phyloP scores from a whole-genome alignment of 1,140 invertebrate genomes.

The Venustaconcha ellipsiformis region DNA sequence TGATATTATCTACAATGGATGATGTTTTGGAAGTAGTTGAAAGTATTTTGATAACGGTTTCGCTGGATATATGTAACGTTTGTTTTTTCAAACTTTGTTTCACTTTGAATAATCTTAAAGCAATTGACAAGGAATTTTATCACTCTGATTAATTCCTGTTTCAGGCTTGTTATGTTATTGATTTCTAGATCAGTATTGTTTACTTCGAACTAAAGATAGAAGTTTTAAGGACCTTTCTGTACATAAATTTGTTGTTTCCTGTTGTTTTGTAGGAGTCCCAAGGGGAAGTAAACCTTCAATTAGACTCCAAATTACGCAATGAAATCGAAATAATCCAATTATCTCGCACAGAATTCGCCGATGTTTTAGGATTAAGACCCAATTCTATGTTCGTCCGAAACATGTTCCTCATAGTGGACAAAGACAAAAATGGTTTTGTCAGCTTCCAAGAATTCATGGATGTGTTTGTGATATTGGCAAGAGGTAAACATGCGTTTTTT shows the following conservation, averaged over 20 bases:
- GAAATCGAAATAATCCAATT: constrained; percentile 50
- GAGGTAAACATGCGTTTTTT: constrained; percentile 58
- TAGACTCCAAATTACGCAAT: constrained; percentile 36
- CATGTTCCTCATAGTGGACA: constrained; percentile 99
- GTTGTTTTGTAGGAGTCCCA: constrained; percentile 23
- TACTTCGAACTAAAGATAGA: not conserved
- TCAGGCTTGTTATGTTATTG: too few relatives aligned
- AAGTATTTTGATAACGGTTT: too few relatives aligned
- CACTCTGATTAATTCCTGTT: too few relatives aligned
- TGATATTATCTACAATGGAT: too few relatives aligned
- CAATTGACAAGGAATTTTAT: too few relatives aligned
- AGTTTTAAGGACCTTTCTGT: not conserved
- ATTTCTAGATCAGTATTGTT: too few relatives aligned
- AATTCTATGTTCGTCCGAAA: constrained; percentile 98
- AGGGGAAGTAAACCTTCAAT: constrained; percentile 7
- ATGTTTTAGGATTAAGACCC: constrained; percentile 96
- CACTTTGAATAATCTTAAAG: too few relatives aligned
- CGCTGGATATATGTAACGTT: too few relatives aligned
- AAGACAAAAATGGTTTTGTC: constrained; percentile 93
- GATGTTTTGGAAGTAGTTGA: too few relatives aligned
- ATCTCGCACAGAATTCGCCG: constrained; percentile 87
- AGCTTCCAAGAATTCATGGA: constrained; percentile 99
- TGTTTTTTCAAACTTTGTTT: too few relatives aligned
- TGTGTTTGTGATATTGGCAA: constrained; percentile 85
- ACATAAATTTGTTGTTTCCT: not conserved